Evolutionary conservation across 2,888 invertebrate genomes (phyloP), one percentile per base, ranked within the genome.

Genomic region (Polyommatus iphigenia): DNA sequence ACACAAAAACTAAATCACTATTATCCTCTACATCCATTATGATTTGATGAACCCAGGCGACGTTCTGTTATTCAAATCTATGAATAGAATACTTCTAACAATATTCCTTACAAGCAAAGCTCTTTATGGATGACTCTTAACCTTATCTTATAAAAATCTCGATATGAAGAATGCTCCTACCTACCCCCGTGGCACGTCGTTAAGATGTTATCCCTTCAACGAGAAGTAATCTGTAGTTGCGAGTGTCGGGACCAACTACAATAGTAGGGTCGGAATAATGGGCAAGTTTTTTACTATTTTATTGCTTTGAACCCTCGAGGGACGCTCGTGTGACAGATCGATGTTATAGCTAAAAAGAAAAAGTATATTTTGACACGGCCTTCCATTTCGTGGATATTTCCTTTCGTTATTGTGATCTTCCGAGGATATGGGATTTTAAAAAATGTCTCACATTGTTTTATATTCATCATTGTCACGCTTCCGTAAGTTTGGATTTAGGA

Each of bases 121-220:
- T 85, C 87, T 85, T 91, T 88, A 90, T 87, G 88, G 88, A 91
- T 90, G 90, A 87, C 88, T 86, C 82, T 83, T 87, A 86, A 86
- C 85, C 86, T 92, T 93, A 93, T 93, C 93, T 87, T 88, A 89
- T 88, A 88, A 89, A 89, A 89, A 93, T 92, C 91, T 91, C 85
- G 83, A 83, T 87, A 89, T 91, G 89, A 89, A 89, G 91, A 90
- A 92, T 89, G 86, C 86, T 79, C 82, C 82, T 87, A 86, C 88
- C 87, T 87, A 88, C 87, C 84, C 87, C 87, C 85, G 86, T 86
- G 88, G 86, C 87, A 88, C 90, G 87, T 91, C 92, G 89, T 93
- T 93, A 90, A 93, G 93, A 93, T 94, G 89, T 89, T 93, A 93
- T 93, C 92, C 93, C 87, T 85, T 88, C 87, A 85, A 89, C 87